A percentile compares a stretch with the other conserved stretches of the same genome.
Conservation (phyloP, 2,113 vertebrate species). For the Otus sunia region DNA sequence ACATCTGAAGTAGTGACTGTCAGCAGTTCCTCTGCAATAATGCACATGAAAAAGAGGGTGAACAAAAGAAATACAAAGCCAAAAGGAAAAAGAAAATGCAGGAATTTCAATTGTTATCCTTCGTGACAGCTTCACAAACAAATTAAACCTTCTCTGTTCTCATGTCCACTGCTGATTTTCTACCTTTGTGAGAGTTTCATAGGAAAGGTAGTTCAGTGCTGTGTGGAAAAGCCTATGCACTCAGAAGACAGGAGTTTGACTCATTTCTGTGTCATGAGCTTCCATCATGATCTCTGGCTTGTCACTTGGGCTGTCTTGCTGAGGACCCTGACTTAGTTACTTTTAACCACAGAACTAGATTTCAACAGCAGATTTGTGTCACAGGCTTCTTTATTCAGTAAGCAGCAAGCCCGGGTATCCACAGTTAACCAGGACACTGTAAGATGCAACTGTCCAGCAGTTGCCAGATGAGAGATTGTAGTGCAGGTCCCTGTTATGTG, state of each 20-base stretch:
- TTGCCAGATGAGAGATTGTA: not conserved
- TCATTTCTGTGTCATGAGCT: not conserved
- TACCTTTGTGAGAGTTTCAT: not conserved
- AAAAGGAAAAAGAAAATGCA: not conserved
- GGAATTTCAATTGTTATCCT: not conserved
- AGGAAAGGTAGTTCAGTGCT: not conserved
- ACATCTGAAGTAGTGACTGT: not conserved
- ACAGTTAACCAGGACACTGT: not conserved
- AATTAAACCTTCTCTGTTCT: not conserved
- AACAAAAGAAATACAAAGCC: not conserved
- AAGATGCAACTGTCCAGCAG: not conserved
- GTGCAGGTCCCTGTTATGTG: not conserved
- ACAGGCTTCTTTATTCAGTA: not conserved
- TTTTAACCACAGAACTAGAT: not conserved
- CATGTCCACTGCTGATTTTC: not conserved
- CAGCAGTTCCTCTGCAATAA: constrained; percentile 16
- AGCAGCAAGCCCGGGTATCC: not conserved
- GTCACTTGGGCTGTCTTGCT: not conserved
- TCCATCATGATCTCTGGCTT: not conserved
- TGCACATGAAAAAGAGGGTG: not conserved
- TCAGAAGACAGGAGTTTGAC: not conserved
- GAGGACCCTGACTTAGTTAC: not conserved
- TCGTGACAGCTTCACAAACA: not conserved
- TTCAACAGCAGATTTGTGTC: not conserved
- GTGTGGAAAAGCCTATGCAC: not conserved